phyloP scores from a whole-genome alignment of 2,797 vertebrate genomes.

The Acrossocheilus fasciatus region DNA sequence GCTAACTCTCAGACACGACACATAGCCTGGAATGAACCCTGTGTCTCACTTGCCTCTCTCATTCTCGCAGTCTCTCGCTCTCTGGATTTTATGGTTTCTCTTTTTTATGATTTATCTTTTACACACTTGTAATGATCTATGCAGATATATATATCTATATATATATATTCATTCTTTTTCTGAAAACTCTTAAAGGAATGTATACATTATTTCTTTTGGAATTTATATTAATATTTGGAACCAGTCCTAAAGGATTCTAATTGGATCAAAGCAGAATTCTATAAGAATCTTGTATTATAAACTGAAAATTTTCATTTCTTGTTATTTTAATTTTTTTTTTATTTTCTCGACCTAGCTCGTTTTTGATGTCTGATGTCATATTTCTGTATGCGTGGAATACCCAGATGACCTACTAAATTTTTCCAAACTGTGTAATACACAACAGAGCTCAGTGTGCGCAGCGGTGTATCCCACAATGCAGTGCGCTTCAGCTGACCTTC shows the following conservation, averaged over 20 bases:
- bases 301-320: neutral
- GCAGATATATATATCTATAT: no score
- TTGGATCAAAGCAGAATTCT: neutral
- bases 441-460: neutral
- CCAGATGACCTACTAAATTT: neutral
- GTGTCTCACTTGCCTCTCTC: conserved; percentile 10
- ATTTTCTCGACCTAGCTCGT: no score
- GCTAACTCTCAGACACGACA: conserved; percentile 69
- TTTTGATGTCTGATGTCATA: neutral
- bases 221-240: neutral
- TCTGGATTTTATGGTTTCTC: conserved; percentile 1
- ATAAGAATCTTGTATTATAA: neutral
- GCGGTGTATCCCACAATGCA: neutral
- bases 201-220: neutral
- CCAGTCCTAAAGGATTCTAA: neutral
- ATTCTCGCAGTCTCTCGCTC: conserved; percentile 21
- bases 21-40: conserved; percentile 73
- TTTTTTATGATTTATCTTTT: neutral
- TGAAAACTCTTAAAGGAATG: neutral
- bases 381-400: neutral
- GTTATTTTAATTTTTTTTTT: neutral
- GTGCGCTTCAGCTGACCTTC: neutral
- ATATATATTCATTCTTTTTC: neutral
- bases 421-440: neutral
- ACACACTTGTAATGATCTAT: neutral